A percentile compares a stretch with the other conserved stretches of the same genome.
These are phyloP conservation scores for Cryptotis parvus DNA, from an alignment of 2,113 vertebrate genomes.

Conservation along the genomic window DNA sequence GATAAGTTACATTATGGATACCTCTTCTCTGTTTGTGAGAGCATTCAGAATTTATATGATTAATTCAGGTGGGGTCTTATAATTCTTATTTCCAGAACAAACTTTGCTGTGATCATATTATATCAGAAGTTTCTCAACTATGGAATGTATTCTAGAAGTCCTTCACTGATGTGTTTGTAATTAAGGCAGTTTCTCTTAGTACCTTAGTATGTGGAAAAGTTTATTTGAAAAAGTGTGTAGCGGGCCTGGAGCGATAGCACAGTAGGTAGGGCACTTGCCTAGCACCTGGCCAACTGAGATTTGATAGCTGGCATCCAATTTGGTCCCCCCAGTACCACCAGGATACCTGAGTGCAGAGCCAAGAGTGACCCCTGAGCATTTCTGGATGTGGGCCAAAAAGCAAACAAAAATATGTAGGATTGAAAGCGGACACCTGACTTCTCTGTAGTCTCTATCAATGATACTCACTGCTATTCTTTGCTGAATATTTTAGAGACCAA, in stretches of 20 bases:
- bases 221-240: not conserved
- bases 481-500: not conserved
- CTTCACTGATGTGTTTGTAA: not conserved
- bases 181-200: not conserved
- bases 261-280: too few species aligned
- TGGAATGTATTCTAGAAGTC: not conserved
- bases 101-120: not conserved
- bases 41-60: not conserved
- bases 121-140: not conserved
- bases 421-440: not conserved
- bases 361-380: too few species aligned
- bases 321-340: too few species aligned
- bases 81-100: not conserved
- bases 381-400: too few species aligned
- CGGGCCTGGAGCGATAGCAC: too few species aligned
- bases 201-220: not conserved
- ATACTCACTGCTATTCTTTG: not conserved
- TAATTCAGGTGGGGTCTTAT: not conserved
- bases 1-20: not conserved
- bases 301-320: too few species aligned
- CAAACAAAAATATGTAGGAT: not conserved
- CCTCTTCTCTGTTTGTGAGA: not conserved
- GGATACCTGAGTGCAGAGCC: too few species aligned
- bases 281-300: too few species aligned
- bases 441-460: not conserved